Evolutionary conservation across 2,797 vertebrate species (phyloP).

Genomic region (Paedocypris micromegethes): DNA sequence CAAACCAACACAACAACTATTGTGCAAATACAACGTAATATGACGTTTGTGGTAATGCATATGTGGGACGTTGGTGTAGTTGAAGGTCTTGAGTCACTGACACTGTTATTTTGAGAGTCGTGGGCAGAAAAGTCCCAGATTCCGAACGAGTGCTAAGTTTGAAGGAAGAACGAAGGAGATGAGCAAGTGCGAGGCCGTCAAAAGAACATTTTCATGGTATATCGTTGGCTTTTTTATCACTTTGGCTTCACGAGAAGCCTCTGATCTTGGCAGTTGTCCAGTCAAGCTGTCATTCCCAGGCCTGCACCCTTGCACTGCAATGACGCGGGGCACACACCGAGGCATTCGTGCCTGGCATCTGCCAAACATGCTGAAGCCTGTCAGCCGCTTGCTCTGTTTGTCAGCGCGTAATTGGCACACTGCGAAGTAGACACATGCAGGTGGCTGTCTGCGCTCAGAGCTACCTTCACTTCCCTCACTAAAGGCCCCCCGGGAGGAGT

Average conservation of each 20-base stretch:
- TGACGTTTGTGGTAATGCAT: too few species aligned
- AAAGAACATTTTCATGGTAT: too few species aligned
- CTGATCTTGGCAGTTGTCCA: conserved; percentile 59
- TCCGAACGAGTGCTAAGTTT: too few species aligned
- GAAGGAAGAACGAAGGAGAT: too few species aligned
- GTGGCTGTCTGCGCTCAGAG: conserved; percentile 60
- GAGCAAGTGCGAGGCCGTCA: too few species aligned
- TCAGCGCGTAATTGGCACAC: conserved; percentile 71
- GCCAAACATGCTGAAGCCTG: conserved; percentile 48
- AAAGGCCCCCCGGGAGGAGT: conserved; percentile 66
- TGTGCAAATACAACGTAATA: too few species aligned
- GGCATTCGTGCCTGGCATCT: conserved; percentile 52
- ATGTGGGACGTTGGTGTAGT: too few species aligned
- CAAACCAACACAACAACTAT: too few species aligned
- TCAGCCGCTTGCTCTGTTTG: conserved; percentile 59
- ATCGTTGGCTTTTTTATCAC: too few species aligned
- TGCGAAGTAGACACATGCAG: conserved; percentile 67
- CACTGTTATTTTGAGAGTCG: too few species aligned
- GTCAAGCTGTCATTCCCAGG: conserved; percentile 63
- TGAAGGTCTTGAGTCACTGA: too few species aligned
- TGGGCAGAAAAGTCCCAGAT: too few species aligned
- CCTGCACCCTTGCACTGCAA: conserved; percentile 52
- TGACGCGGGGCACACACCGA: conserved; percentile 54
- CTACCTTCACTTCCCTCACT: conserved; percentile 55
- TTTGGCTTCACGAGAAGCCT: conserved; percentile 21